Evolutionary conservation across 2,797 vertebrate species (phyloP).

Genomic region (Dicrostonyx torquatus): DNA sequence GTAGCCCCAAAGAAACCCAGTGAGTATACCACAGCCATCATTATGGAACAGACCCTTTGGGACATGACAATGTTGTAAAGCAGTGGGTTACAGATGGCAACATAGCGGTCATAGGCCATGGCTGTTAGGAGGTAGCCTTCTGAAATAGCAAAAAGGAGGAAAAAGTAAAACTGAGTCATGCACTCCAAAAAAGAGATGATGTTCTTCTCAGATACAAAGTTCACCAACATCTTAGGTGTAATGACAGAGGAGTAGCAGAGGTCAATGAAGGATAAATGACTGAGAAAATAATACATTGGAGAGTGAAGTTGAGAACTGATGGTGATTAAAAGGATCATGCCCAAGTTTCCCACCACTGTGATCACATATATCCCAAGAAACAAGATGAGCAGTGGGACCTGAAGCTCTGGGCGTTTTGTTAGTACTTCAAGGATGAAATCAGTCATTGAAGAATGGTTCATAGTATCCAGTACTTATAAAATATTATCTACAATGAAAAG

Average conservation of each 20-base stretch:
- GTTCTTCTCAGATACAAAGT: conserved; percentile 66
- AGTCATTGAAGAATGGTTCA: conserved; percentile 52
- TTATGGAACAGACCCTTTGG: conserved; percentile 36
- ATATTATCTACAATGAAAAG: conserved; percentile 20
- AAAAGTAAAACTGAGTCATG: conserved; percentile 69
- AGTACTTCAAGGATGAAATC: conserved; percentile 72
- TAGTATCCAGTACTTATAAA: conserved; percentile 23
- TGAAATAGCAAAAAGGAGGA: conserved; percentile 59
- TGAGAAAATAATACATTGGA: conserved; percentile 80
- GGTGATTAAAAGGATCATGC: conserved; percentile 74
- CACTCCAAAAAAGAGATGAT: conserved; percentile 58
- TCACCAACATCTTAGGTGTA: conserved; percentile 72
- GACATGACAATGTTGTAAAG: conserved; percentile 60
- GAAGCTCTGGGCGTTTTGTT: conserved; percentile 49
- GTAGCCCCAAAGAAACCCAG: conserved; percentile 61
- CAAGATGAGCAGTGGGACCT: conserved; percentile 54
- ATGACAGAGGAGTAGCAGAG: conserved; percentile 73
- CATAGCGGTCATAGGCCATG: conserved; percentile 67
- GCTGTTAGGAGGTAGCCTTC: conserved; percentile 68
- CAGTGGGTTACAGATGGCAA: conserved; percentile 63
- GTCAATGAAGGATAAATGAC: conserved; percentile 75
- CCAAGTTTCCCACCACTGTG: conserved; percentile 69
- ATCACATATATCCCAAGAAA: conserved; percentile 70
- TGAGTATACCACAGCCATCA: conserved; percentile 44
- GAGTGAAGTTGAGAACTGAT: conserved; percentile 71